Base-by-base conservation (phyloP, 2,113 vertebrate species). In the Muscicapa adusta region DNA sequence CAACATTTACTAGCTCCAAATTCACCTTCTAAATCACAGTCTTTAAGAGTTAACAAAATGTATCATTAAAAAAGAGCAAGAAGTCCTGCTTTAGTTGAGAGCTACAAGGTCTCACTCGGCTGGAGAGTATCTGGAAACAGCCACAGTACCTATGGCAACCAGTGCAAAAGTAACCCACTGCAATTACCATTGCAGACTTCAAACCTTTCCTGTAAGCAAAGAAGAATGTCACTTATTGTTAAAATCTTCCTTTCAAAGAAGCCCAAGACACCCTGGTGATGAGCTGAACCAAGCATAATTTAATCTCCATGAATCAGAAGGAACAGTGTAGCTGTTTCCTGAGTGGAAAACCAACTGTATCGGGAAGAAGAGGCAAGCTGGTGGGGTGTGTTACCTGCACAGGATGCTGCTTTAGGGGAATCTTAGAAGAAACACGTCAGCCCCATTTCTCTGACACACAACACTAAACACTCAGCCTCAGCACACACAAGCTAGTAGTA, bases 71-170 rank as follows among this genome's bases (percentile, higher is more conserved):
- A 57, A 63, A 33, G 29, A 79, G 42, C 8, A 74, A 65, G 29
- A 81, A 47, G 56, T 54, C 51, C n/a, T 71, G 12, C 71, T 94
- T 88, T 34, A 63, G 31, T 42, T 72, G 50, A 57, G 25, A 92
- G 38, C 47, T 48, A 40, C 68, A 45, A 84, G 84, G 77, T 84
- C 89, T 89, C 56, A 33, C 84, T 87, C 71, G 83, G 76, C 87
- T 92, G 33, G 65, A 84, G 54, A 92, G 34, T 26, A 72, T 47
- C 70, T 85, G 70, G 40, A 89, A 85, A 45, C 74, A 73, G 66
- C 26, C 65, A 76, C 61, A 82, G 93, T 92, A 85, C 95, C 91
- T 93, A 84, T 89, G 84, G 87, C 85, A 93, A 95, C 77, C 43
- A 60, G 63, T 6, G 67, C 56, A 76, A 56, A 90, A 85, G 78